Evolutionary conservation across 1,140 invertebrate genomes (phyloP).

Genomic region (Drosophila pectinifera): DNA sequence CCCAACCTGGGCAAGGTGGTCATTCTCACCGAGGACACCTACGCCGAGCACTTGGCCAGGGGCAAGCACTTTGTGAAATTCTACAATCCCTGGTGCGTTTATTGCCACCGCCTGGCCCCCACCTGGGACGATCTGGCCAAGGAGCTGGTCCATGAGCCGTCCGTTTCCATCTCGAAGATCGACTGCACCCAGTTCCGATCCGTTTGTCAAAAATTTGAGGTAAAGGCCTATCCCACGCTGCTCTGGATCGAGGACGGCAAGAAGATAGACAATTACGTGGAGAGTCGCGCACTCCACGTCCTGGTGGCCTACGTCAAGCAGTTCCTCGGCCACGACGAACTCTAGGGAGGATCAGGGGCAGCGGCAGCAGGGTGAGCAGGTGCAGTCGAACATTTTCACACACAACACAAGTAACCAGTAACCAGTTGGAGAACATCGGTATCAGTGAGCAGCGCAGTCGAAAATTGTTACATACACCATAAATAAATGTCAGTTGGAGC

Average conservation of each 20-base stretch:
- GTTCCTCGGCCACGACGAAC: slow-evolving; percentile 68
- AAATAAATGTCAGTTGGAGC: neutral
- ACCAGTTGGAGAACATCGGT: no score
- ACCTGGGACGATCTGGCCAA: slow-evolving; percentile 90
- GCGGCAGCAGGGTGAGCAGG: neutral
- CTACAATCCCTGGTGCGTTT: slow-evolving; percentile 94
- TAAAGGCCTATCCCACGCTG: slow-evolving; percentile 91
- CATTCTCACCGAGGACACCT: slow-evolving; percentile 90
- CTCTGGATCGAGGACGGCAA: slow-evolving; percentile 92
- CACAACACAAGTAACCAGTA: no score
- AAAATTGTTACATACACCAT: neutral
- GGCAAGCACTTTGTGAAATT: slow-evolving; percentile 93
- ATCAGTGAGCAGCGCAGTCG: no score
- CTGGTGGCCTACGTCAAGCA: slow-evolving; percentile 68
- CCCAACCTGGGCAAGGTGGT: slow-evolving; percentile 85
- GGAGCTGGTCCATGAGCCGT: slow-evolving; percentile 86
- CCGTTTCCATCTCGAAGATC: slow-evolving; percentile 89
- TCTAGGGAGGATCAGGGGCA: slow-evolving; percentile 35
- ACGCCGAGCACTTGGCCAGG: slow-evolving; percentile 87
- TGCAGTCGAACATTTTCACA: neutral
- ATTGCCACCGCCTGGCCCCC: slow-evolving; percentile 90
- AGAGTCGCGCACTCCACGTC: slow-evolving; percentile 88
- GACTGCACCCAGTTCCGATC: slow-evolving; percentile 89
- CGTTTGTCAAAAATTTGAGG: slow-evolving; percentile 89
- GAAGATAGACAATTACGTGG: slow-evolving; percentile 91